Evolutionary conservation across 2,888 invertebrate species (phyloP).

Genomic region (Atrina japonica): DNA sequence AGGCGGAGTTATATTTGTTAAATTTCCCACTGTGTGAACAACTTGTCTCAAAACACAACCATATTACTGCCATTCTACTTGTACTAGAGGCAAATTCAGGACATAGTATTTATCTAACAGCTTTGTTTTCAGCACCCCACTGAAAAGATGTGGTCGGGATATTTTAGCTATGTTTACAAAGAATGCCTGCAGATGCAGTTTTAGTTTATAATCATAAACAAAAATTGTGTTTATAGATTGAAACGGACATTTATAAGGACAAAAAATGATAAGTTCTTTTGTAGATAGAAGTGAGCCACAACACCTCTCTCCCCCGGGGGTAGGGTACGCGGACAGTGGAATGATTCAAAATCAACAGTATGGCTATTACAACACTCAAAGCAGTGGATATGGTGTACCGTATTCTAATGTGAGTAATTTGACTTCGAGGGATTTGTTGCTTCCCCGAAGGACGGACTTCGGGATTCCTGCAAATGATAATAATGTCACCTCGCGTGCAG

Average conservation of each 20-base stretch:
- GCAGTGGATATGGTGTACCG: conserved; percentile 78
- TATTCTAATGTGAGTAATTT: conserved; percentile 85
- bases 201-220: no score
- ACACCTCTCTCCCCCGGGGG: conserved; percentile 42
- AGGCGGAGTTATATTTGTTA: conserved; percentile 29
- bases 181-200: no score
- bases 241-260: no score
- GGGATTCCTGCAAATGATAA: conserved; percentile 72
- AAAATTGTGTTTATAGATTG: no score
- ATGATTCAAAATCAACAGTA: conserved; percentile 71
- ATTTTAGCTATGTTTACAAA: no score
- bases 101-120: no score
- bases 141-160: no score
- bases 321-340: conserved; percentile 60
- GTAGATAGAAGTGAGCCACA: conserved; percentile 43
- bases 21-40: conserved; percentile 29
- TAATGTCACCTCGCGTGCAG: conserved; percentile 69
- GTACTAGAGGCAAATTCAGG: no score
- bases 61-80: conserved; percentile 17
- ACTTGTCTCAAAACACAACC: conserved; percentile 36
- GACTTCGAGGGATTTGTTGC: conserved; percentile 90
- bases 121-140: no score
- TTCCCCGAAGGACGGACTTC: conserved; percentile 85
- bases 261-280: conserved; percentile 41
- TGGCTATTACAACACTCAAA: conserved; percentile 81